Base-by-base conservation (phyloP, 2,113 vertebrate genomes). In the Aldabrachelys gigantea region DNA sequence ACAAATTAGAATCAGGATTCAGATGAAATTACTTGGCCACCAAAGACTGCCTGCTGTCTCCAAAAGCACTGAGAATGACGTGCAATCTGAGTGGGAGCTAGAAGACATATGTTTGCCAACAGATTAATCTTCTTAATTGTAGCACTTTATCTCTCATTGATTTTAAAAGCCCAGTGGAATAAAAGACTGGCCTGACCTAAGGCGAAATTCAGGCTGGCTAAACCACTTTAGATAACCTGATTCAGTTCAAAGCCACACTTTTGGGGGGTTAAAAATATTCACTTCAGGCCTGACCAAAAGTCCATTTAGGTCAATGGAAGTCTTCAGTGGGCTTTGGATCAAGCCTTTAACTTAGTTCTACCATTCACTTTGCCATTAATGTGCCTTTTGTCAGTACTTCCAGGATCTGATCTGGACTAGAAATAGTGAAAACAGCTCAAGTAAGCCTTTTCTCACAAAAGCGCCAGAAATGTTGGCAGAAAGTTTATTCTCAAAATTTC, bases 261-360 rank as follows among this genome's bases (percentile, higher is more conserved):
- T 41, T 29, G 12, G 10, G 49, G 57, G 44, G 41, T 35, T 76
- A n/a, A 50, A 84, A 38, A 56, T 2, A 1, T 27, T 44, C 19
- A 25, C 13, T 78, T 24, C 12, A 24, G 75, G 41, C 41, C 25
- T 78, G 41, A 78, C 10, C 41, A 41, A 25, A 78, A 47, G 75
- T 78, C 41, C 6, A 44, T 78, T 78, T 29, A 78, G 47, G 21
- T 2, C n/a, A 53, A 4, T 0, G 19, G 52, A 35, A 1, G 0
- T 19, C 50, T 38, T 5, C 65, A 24, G 50, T 47, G 75, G 22
- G 22, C 25, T 47, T 78, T 47, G 41, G 31, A 25, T 24, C 2
- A 53, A 10, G 17, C 53, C 54, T 53, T 83, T 17, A 76, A 25
- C 9, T 44, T 80, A 84, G 57, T 56, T 53, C 0, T 1, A 9